Evolutionary conservation across 2,797 vertebrate genomes (phyloP), one percentile per base, ranked within the genome.

Genomic region (Chromobotia macracanthus): DNA sequence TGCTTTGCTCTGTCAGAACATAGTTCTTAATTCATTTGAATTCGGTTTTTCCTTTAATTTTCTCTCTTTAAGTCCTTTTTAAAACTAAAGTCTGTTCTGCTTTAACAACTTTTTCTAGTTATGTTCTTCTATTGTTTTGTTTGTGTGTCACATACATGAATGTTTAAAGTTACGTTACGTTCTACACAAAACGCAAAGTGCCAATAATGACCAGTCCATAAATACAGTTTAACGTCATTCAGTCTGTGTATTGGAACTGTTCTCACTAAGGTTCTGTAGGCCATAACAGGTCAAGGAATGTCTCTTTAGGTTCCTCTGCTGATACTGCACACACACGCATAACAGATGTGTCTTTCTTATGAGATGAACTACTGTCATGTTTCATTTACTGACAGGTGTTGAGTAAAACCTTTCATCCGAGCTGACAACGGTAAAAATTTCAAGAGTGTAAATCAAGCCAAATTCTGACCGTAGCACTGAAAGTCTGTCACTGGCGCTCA

Each of bases 181-280:
- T 61, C 28, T 21, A 38, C 76, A 38, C 12, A 46, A 88, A 75
- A 38, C 76, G 35, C 12, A 46, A 88, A 75, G 92, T 93, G 92
- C 92, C 93, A 93, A 91, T 58, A 63, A 55, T 79, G 68, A 56
- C 7, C 10, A 85, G 71, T 56, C 86, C 79, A 75, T 87, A 84
- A 55, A 38, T 21, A 21, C 60, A 7, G 12, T 60, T 85, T 79
- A 82, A 28, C 65, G 67, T 66, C 63, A 75, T 83, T 63, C n/a
- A 48, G 28, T 83, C 75, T 82, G 73, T 86, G 85, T 72, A 58
- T 80, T 83, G 67, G 61, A 50, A 41, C 48, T 72, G 28, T 60
- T 60, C 53, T 60, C 75, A 69, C 12, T 69, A 25, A 69, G 53
- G 77, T 72, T 19, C 71, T 65, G 82, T 79, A 79, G 75, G 68